These are phyloP conservation scores for Theristicus caerulescens DNA, from an alignment of 2,113 vertebrate species.

Conservation along the genomic window DNA sequence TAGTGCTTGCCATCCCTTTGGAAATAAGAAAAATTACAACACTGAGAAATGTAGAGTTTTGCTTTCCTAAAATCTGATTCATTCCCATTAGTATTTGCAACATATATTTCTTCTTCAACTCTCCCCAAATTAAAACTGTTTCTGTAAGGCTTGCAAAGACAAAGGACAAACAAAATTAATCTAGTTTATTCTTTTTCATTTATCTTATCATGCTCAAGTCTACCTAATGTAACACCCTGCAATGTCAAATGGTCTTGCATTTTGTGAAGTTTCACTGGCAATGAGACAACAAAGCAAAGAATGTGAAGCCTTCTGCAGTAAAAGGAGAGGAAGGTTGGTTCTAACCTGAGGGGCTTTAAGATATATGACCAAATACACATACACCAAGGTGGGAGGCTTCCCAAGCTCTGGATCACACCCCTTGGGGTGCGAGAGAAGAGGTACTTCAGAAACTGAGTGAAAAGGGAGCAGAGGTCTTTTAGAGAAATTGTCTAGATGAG, in stretches of 20 bases:
- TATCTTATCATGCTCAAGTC: background rate
- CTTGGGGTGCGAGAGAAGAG: background rate
- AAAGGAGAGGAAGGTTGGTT: background rate
- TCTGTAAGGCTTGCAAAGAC: background rate
- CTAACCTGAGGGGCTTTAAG: background rate
- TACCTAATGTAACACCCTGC: background rate
- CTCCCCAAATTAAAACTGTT: background rate
- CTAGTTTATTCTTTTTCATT: background rate
- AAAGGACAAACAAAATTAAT: background rate
- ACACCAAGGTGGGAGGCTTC: background rate
- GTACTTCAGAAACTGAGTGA: background rate
- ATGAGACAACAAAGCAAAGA: background rate
- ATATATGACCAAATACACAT: fast-evolving
- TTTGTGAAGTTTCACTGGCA: background rate
- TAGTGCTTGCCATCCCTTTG: background rate
- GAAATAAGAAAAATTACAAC: background rate
- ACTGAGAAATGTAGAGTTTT: background rate
- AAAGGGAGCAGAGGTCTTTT: background rate
- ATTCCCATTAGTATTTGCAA: background rate
- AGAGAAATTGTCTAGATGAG: background rate
- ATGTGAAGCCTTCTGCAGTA: background rate
- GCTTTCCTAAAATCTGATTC: background rate
- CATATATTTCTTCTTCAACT: background rate
- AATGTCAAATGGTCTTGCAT: background rate
- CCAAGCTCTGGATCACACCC: background rate